phyloP scores from a whole-genome alignment of 2,888 invertebrate genomes.

The Lycia hirtaria region DNA sequence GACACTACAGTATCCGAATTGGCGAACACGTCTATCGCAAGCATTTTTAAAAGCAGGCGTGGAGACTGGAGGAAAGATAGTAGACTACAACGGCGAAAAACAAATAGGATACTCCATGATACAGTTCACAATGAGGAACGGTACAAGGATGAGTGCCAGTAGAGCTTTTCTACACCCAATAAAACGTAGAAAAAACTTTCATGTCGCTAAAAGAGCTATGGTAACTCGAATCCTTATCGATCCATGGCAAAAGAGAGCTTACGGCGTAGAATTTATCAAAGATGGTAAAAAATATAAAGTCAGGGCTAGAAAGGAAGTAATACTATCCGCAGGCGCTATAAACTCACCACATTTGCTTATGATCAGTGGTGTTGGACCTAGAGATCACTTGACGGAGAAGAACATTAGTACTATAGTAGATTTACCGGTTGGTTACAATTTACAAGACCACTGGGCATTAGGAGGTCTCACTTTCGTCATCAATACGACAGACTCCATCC shows the following conservation, averaged over 20 bases:
- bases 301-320: constrained; percentile 88
- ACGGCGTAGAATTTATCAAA: constrained; percentile 85
- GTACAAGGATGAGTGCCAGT: constrained; percentile 90
- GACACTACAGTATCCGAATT: constrained; percentile 86
- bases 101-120: constrained; percentile 89
- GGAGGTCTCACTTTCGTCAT: constrained; percentile 89
- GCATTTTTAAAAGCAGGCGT: constrained; percentile 87
- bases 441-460: constrained; percentile 92
- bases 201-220: constrained; percentile 85
- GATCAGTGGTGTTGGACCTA: constrained; percentile 92
- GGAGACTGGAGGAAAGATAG: constrained; percentile 86
- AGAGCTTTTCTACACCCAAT: constrained; percentile 89
- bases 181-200: constrained; percentile 85
- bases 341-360: constrained; percentile 93
- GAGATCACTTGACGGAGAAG: constrained; percentile 83
- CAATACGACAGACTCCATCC: constrained; percentile 88
- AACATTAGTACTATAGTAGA: constrained; percentile 86
- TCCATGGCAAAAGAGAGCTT: constrained; percentile 77
- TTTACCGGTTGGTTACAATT: constrained; percentile 89
- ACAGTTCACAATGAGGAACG: constrained; percentile 88
- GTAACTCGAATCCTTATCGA: constrained; percentile 86
- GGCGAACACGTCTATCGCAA: constrained; percentile 83
- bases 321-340: constrained; percentile 91
- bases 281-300: constrained; percentile 70
- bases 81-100: constrained; percentile 87